phyloP scores from a whole-genome alignment of 2,888 invertebrate species.

The Agonopterix arenella region DNA sequence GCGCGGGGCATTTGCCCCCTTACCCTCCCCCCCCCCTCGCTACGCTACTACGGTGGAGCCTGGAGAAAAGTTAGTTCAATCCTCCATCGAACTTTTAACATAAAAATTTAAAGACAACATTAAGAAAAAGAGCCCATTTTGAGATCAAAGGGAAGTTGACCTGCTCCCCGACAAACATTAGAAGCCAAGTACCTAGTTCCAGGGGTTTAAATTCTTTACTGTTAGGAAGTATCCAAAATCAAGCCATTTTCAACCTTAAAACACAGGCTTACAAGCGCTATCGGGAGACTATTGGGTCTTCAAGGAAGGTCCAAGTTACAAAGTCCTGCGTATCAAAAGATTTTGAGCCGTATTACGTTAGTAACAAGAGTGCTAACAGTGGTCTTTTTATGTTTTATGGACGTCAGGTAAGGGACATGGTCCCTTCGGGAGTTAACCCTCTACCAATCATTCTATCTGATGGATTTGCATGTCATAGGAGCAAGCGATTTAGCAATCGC shows the following conservation, averaged over 20 bases:
- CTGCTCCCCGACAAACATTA: conserved; percentile 30
- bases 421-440: conserved; percentile 10
- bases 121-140: conserved; percentile 18
- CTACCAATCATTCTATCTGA: conserved; percentile 13
- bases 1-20: too few relatives aligned
- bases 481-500: background rate
- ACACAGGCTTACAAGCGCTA: too few relatives aligned
- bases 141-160: conserved; percentile 27
- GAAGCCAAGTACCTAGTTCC: conserved; percentile 17
- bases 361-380: too few relatives aligned
- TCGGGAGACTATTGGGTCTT: too few relatives aligned
- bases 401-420: conserved; percentile 25
- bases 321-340: too few relatives aligned
- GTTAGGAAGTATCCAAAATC: conserved; percentile 15
- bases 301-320: too few relatives aligned
- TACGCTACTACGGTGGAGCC: too few relatives aligned
- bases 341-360: too few relatives aligned
- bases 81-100: conserved; percentile 6
- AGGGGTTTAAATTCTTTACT: too few relatives aligned
- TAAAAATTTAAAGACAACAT: conserved; percentile 9
- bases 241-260: conserved; percentile 2
- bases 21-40: too few relatives aligned
- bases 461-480: conserved; percentile 1
- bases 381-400: too few relatives aligned
- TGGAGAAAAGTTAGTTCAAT: background rate